Evolutionary conservation across 2,797 vertebrate genomes (phyloP).

Genomic region (Amazona finschi): DNA sequence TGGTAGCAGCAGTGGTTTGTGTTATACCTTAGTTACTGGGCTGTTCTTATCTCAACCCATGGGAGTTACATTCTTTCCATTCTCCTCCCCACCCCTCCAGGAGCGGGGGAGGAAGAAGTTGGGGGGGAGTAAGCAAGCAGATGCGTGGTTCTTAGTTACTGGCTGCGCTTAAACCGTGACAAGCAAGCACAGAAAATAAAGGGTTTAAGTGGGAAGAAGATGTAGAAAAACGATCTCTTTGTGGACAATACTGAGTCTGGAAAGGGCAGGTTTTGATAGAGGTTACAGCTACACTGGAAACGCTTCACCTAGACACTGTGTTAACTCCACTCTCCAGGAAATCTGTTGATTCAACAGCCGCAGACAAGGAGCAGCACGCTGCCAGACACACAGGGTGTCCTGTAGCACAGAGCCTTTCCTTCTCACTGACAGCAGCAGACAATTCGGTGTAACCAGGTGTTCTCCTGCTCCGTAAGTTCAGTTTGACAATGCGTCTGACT

Average conservation of each 20-base stretch:
- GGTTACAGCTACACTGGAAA: neutral
- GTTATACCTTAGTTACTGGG: no score
- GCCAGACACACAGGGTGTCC: fast-evolving
- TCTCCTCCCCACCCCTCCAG: no score
- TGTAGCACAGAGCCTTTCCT: neutral
- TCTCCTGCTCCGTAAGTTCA: neutral
- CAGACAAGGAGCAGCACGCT: neutral
- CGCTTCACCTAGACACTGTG: neutral
- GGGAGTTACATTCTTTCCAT: no score
- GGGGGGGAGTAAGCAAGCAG: no score
- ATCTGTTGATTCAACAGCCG: neutral
- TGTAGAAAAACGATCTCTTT: neutral
- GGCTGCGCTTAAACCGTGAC: no score
- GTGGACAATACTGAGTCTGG: neutral
- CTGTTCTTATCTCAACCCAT: no score
- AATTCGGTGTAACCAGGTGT: neutral
- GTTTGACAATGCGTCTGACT: neutral
- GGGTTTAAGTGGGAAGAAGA: neutral
- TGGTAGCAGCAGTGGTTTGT: no score
- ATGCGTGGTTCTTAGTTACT: no score
- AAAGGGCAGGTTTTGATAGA: neutral
- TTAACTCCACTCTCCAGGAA: neutral
- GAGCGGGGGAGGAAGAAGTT: no score
- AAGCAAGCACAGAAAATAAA: neutral
- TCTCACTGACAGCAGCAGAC: neutral